Evolutionary conservation across 2,888 invertebrate genomes (phyloP), one percentile per base, ranked within the genome.

Genomic region (Alviniconcha strummeri): DNA sequence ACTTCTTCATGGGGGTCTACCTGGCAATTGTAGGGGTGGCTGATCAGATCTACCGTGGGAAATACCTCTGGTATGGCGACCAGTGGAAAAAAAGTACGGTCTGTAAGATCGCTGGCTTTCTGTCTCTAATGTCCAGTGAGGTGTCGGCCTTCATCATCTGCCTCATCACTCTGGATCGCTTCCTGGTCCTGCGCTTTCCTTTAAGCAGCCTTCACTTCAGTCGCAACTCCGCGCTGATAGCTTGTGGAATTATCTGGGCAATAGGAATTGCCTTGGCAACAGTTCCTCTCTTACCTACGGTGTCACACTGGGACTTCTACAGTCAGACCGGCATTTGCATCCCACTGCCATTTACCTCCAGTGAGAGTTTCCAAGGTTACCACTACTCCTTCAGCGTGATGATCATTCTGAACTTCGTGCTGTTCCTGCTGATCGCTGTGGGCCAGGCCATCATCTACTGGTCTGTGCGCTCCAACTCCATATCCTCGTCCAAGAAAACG

Each of bases 151-250:
- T 95, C 85, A 94, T 95, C 80, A 93, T 96, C 15, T 94, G 95
- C 0, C 88, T 96, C 85, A 95, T 96, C 83, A 96, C 96, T 1
- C 94, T 95, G 93, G 96, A 96, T 91, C 94, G 96, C 15, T 94
- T 95, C 88, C 94, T 95, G 86, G 95, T 95, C 0, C 95, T 96
- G 67, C 95, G 95, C n/a, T 94, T 95, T 86, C 95, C 96, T 17
- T 92, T 96, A 79, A 94, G 85, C 56, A 81, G 82, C n/a, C 60
- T 86, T 17, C 84, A 84, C 13, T 89, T 93, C 67, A 89, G 88
- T 8, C 76, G 86, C 8, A 86, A 86, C 36, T 87, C 83, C 7
- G 89, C 91, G 4, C 86, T 90, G 19, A 82, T 86, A 76, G 82
- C 89, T 2, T 89, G 90, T 15, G 56, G 82, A 0, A 57, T 85